Base-by-base conservation (phyloP, 2,888 invertebrate genomes). In the Scaptomyza flava region DNA sequence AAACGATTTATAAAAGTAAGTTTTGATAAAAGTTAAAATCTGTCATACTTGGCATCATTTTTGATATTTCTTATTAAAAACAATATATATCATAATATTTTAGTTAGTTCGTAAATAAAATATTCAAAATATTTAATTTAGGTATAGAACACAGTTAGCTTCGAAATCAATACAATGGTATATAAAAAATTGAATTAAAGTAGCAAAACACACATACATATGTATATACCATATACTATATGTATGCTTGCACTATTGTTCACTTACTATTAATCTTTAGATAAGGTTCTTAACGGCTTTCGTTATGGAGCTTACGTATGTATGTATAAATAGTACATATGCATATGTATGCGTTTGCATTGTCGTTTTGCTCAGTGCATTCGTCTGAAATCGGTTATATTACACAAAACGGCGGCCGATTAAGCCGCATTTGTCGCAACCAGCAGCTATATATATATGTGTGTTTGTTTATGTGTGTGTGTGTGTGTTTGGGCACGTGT, bases 381-480 rank as follows among this genome's bases (percentile, higher is more conserved):
- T 57, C 62, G 60, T 52, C 60, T 62, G 46, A 62, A 79, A 68
- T 68, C 57, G 84, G 64, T 81, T 81, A 63, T 69, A 72, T 81
- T 69, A 62, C 64, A 84, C 69, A 81, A 77, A 69, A 67, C 63
- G 61, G 31, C 43, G 41, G 46, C 64, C 60, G 68, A 68, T 75
- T 72, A 65, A 72, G 68, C 61, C 45, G 41, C 67, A 62, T 48
- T 66, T 78, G 66, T 59, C 50, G 54, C 52, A 56, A 54, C 43
- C 43, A 65, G 51, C 53, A 51, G 41, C 46, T 42, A 20, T 33
- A 7, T 30, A 14, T 31, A 3, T 38, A 5, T 14, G 50, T 45
- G 38, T 46, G 17, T 11, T 31, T 36, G 33, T 53, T 8, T 54
- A 47, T 23, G 38, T 30, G 36, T 63, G 47, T 53, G 17, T 23